Evolutionary conservation across 1,140 invertebrate species (phyloP).

Genomic region (Pomacea maculata): DNA sequence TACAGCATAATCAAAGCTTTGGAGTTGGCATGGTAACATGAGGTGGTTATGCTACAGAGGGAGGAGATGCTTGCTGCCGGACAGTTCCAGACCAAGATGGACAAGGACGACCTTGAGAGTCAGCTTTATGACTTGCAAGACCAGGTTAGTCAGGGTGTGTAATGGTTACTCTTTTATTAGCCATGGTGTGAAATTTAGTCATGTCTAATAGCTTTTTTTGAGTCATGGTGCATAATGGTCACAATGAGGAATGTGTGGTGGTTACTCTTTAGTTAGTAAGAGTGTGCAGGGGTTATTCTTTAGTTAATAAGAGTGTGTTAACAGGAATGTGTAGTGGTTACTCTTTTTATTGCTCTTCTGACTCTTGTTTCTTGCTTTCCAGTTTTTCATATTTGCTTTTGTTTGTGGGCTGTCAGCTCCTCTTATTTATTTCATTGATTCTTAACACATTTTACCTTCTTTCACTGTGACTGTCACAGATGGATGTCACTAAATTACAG

Average conservation of each 20-base stretch:
- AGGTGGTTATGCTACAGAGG: slow-evolving; percentile 72
- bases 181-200: too few relatives aligned
- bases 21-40: background rate
- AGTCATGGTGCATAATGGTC: too few relatives aligned
- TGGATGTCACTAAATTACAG: background rate
- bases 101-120: slow-evolving; percentile 86
- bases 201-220: too few relatives aligned
- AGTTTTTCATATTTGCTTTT: background rate
- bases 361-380: background rate
- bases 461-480: background rate
- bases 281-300: too few relatives aligned
- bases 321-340: too few relatives aligned
- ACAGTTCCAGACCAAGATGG: slow-evolving; percentile 79
- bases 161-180: background rate
- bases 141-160: slow-evolving; percentile 74
- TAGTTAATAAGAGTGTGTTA: too few relatives aligned
- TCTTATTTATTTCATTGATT: background rate
- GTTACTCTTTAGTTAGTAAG: too few relatives aligned
- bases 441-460: background rate
- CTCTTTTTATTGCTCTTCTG: background rate
- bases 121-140: slow-evolving; percentile 90
- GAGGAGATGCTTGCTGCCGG: slow-evolving; percentile 91
- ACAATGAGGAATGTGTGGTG: too few relatives aligned
- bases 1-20: background rate
- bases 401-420: background rate